Base-by-base conservation (phyloP, 1,140 invertebrate species). In the Ceratina calcarata region DNA sequence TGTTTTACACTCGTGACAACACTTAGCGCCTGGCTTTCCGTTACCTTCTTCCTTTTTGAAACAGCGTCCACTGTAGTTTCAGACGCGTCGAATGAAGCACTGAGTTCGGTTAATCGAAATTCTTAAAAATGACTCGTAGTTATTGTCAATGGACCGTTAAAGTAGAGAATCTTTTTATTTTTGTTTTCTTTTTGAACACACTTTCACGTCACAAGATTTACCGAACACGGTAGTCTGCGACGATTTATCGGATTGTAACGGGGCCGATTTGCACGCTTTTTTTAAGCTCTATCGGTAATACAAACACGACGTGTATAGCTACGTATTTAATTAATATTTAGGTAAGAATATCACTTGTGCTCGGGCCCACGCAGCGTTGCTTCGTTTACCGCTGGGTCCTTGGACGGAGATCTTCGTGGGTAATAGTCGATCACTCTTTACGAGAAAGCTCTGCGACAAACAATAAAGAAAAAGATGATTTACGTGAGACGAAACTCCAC, bases 391-490 rank as follows among this genome's bases (percentile, higher is more conserved):
- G 68, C 27, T 68, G 79, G 87, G 80, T 89, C 88, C 89, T 91
- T 91, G 89, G 88, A 89, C 89, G 89, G 89, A 90, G 89, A 88
- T 90, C 89, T 87, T 89, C 78, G 65, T 78, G 75, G 53, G 60
- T 85, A 66, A 76, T 61, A 77, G 58, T 85, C 67, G 71, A 80
- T 80, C 80, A 78, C 75, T 85, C 15, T 60, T 84, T 61, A 70
- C 62, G 66, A 75, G 55, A 60, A 86, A 75, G 57, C 77, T 81
- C 87, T 88, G 86, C 1, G 84, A 80, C 75, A 80, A 0, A 27
- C 55, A 80, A 55, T 10, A 24, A 68, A 0, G 22, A 79, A 61
- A n/a, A 20, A 24, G 13, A 7, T 32, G 12, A 53, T 24, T 53
- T 4, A 27, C 10, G 7, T 7, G 7, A 55, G 4, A 1, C 4